Evolutionary conservation across 1,140 invertebrate genomes (phyloP), one percentile per base, ranked within the genome.

Genomic region (Calephelis nemesis): DNA sequence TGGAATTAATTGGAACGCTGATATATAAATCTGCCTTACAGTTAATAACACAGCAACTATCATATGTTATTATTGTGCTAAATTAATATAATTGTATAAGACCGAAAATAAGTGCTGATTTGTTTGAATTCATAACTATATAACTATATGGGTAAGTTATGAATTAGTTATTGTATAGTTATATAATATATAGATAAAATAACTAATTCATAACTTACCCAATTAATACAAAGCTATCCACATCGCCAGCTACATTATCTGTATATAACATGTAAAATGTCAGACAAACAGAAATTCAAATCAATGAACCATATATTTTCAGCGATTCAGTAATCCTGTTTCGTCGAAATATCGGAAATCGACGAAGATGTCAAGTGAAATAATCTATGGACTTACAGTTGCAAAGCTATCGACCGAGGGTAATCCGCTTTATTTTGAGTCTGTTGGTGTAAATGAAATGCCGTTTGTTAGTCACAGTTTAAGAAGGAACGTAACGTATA

Each of bases 281-380:
- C 9, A 42, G 39, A 47, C 12, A 7, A 48, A 47, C 7, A 47
- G 47, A 64, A 30, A 39, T 39, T 48, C 30, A 48, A 64, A 65
- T 19, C 63, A 50, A 40, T 50, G 63, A 65, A 65, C 63, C 47
- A 40, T 42, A 52, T 12, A 64, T 52, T 65, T 50, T 50, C 49
- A 49, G 63, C 39, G 40, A 64, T 48, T 12, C 47, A 52, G 13
- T 65, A 65, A 65, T 65, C 63, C 63, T 65, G 49, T 50, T 65
- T 49, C 15, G 63, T 19, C 19, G 49, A 48, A 50, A 65, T 65
- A 65, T 65, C 63, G 47, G 13, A 30, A 58, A 58, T 58, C 30
- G 47, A 50, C 48, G 9, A 40, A 49, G 19, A 49, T n/a, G 63
- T 65, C 63, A 50, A 40, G 63, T 65, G 63, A 65, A 65, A 65